Base-by-base conservation (phyloP, 2,888 invertebrate species). In the Mythimna loreyi region DNA sequence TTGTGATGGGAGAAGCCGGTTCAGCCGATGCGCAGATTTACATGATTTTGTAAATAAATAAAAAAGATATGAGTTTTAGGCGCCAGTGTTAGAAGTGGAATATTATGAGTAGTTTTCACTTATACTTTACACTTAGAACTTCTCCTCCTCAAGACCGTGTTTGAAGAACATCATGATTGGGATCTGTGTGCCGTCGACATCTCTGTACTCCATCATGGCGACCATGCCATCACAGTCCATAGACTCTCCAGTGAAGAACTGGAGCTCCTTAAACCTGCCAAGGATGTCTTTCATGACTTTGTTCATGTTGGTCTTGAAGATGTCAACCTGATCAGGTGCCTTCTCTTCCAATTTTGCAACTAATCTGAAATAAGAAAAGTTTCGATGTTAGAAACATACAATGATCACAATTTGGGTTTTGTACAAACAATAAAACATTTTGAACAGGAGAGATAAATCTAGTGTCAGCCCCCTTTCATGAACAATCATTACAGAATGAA, bases 131-230 rank as follows among this genome's bases (percentile, higher is more conserved):
- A 82, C 69, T 95, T 98, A 99, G 96, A 98, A 98, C 96, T 99
- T 99, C 96, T 99, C 99, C 93, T 99, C 99, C 68, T 98, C 97
- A 76, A 99, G 97, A 78, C 99, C 99, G 87, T 99, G 99, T 95
- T 99, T 99, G 96, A 99, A 99, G 96, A 99, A 99, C 98, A 99
- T 98, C 92, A 99, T 96, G 85, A 99, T 97, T 61, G 99, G 99
- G 62, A 97, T 96, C 82, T 97, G 97, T 5, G 97, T 96, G 61
- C 98, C 98, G 85, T 98, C 97, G 72, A 98, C 97, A 75, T 99
- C 99, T 91, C 99, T 97, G 94, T 99, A 99, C 93, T 99, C 99
- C 95, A 98, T 97, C 91, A 99, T 96, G 75, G 97, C 98, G n/a
- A 99, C 98, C 97, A 98, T 97, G 83, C 98, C 99, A 83, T 99